These are phyloP conservation scores for Xanthia icteritia DNA, from an alignment of 2,888 invertebrate genomes.

Conservation along the genomic window DNA sequence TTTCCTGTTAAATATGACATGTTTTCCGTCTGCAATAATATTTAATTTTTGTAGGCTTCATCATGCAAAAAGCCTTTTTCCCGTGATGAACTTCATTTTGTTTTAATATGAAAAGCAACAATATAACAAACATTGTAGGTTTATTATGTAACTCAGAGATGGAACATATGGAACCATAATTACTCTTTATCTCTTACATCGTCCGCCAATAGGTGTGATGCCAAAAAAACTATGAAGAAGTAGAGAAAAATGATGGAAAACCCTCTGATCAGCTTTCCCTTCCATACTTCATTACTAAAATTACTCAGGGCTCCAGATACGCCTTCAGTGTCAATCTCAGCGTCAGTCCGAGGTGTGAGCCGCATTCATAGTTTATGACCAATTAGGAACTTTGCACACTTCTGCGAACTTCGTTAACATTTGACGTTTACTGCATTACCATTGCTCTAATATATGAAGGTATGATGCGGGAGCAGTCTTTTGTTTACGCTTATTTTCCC, in stretches of 20 bases:
- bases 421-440: constrained; percentile 66
- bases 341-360: constrained; percentile 47
- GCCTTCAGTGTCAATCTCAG: constrained; percentile 19
- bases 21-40: too few species aligned
- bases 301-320: constrained; percentile 34
- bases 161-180: too few species aligned
- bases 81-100: too few species aligned
- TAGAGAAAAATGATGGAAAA: background rate
- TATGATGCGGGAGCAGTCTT: background rate
- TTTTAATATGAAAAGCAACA: too few species aligned
- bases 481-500: constrained; percentile 27
- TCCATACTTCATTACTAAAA: background rate
- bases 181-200: too few species aligned
- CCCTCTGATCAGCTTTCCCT: background rate
- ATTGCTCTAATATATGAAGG: constrained; percentile 50
- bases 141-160: too few species aligned
- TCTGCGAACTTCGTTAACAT: constrained; percentile 73
- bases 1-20: background rate
- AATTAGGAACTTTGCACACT: constrained; percentile 80
- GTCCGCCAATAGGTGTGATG: background rate
- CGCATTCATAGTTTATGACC: constrained; percentile 73
- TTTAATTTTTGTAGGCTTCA: too few species aligned
- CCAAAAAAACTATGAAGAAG: background rate
- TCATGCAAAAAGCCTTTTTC: too few species aligned
- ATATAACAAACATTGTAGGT: too few species aligned